Evolutionary conservation across 2,888 invertebrate genomes (phyloP), one percentile per base, ranked within the genome.

Genomic region (Camponotus fellah): DNA sequence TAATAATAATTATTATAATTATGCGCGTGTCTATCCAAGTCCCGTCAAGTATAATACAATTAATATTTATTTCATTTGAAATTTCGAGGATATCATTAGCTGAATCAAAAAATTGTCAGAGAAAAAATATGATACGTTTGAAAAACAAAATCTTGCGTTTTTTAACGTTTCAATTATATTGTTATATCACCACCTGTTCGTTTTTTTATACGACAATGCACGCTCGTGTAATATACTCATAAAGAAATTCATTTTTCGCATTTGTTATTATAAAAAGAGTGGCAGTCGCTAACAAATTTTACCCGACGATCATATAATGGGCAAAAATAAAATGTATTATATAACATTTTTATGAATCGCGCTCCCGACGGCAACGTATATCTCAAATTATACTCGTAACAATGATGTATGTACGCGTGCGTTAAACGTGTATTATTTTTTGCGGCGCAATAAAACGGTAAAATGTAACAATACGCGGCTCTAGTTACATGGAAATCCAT

Each of bases 341-440:
- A 12, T 49, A 62, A 69, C 12, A 80, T 60, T 71, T 71, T 71
- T 69, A 60, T 46, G 37, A 80, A 71, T 71, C 46, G 26, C 12
- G 26, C 17, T 60, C 71, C 26, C 60, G 60, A 79, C 46, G 14
- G 10, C 21, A 58, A 56, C 3, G 1, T n/a, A 46, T 46, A 69
- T 71, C 60, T 69, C 46, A 49, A 69, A 71, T 80, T 62, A 26
- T n/a, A 62, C 37, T 69, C 71, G 46, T 71, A 62, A 71, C 43
- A 69, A 71, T 40, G 71, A 80, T 80, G 49, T 60, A 80, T 80
- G 37, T 60, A 79, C 68, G 46, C 60, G 10, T 26, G 10, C n/a
- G 46, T 71, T 80, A 80, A 80, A 79, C 37, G 37, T 37, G 26
- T n/a, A 46, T 62, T 46, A 37, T 12, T 4, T 79, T 58, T 68